phyloP scores from a whole-genome alignment of 30 jellyfish, hydroid and myxozoan species.

The Chrysaora quinquecirrha region DNA sequence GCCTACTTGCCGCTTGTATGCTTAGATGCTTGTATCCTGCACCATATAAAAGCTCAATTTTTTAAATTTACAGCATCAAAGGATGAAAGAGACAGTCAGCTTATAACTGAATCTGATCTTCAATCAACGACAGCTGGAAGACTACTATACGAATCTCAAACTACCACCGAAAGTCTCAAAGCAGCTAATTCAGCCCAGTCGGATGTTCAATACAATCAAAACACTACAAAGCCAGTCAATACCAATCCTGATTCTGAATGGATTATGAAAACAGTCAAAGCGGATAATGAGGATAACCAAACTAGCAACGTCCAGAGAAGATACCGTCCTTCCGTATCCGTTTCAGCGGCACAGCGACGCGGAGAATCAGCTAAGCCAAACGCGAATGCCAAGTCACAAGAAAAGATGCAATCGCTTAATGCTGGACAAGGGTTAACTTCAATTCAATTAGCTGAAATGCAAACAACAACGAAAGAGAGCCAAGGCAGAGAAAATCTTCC shows the following conservation, averaged over 20 bases:
- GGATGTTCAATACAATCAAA: no score
- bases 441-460: no score
- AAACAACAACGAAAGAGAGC: no score
- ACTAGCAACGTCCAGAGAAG: neutral
- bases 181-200: no score
- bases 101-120: slow-evolving; percentile 8
- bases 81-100: slow-evolving; percentile 48
- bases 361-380: slow-evolving; percentile 62
- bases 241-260: neutral
- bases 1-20: no score
- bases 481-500: no score
- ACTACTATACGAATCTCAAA: neutral
- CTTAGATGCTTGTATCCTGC: no score
- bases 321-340: slow-evolving; percentile 2
- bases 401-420: neutral
- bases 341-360: slow-evolving; percentile 44
- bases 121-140: neutral
- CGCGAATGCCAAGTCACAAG: neutral
- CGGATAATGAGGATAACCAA: neutral
- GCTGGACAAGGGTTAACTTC: no score
- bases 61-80: slow-evolving; percentile 50
- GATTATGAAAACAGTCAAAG: neutral
- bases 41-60: no score
- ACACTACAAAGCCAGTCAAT: neutral
- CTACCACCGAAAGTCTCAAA: no score